A percentile compares a stretch with the other conserved stretches of the same genome.
phyloP scores from a whole-genome alignment of 1,140 invertebrate genomes.

The Akabosia matsudoensis region DNA sequence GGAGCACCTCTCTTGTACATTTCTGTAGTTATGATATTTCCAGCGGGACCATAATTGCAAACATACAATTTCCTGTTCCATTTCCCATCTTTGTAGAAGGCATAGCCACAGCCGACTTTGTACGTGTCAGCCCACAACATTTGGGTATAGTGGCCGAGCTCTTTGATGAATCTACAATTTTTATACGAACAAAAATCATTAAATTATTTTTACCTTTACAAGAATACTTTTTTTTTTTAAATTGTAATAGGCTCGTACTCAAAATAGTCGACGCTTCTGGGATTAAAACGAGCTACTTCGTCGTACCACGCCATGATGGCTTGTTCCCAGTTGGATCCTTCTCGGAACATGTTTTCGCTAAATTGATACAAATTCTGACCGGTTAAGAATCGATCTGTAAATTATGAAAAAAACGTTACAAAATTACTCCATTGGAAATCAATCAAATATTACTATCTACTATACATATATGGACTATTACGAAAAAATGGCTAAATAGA shows the following conservation, averaged over 20 bases:
- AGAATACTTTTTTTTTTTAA: too few species aligned
- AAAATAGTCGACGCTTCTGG: constrained; percentile 42
- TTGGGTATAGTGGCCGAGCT: constrained; percentile 56
- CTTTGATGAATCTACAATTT: constrained; percentile 43
- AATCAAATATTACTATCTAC: too few species aligned
- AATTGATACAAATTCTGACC: constrained; percentile 65
- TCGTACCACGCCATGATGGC: constrained; percentile 49
- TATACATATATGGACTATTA: too few species aligned
- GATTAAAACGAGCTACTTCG: constrained; percentile 47
- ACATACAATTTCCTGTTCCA: constrained; percentile 67
- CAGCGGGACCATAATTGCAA: constrained; percentile 76
- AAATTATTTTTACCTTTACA: constrained; percentile 6
- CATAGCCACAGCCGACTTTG: constrained; percentile 74
- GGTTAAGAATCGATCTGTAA: constrained; percentile 67
- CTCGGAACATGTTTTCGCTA: constrained; percentile 44
- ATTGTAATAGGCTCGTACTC: constrained; percentile 38
- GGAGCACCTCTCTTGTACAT: constrained; percentile 50
- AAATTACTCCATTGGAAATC: too few species aligned
- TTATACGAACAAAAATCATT: constrained; percentile 15
- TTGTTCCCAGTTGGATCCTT: constrained; percentile 46
- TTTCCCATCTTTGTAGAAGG: constrained; percentile 64
- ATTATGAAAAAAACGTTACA: too few species aligned
- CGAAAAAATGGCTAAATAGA: too few species aligned
- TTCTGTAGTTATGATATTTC: constrained; percentile 48
- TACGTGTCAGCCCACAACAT: constrained; percentile 75